phyloP scores from a whole-genome alignment of 2,113 vertebrate species.

The Lagopus muta region DNA sequence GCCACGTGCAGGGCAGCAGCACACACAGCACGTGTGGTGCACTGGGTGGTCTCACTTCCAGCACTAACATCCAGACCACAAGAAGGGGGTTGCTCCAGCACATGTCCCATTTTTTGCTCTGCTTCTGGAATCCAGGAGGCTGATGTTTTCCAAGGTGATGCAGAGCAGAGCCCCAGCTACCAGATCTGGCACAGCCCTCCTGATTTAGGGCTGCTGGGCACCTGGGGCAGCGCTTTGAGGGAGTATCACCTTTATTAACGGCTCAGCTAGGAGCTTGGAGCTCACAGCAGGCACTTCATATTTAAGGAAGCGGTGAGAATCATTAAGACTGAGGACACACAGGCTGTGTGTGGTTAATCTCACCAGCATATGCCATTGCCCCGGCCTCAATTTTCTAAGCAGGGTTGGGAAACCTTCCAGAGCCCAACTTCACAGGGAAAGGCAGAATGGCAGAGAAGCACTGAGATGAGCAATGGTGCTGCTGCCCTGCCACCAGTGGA shows the following conservation, averaged over 20 bases:
- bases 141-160: background rate
- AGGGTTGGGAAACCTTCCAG: slow-evolving; percentile 1
- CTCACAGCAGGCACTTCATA: background rate
- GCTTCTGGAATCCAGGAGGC: background rate
- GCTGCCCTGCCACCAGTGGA: background rate
- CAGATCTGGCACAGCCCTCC: background rate
- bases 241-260: background rate
- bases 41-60: slow-evolving; percentile 35
- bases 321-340: background rate
- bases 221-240: background rate
- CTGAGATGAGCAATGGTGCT: background rate
- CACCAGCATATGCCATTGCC: background rate
- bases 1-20: slow-evolving; percentile 15
- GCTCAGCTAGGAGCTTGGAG: background rate
- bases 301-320: background rate
- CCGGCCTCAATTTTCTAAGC: background rate
- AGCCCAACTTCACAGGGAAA: background rate
- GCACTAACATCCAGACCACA: background rate
- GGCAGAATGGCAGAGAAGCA: background rate
- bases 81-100: background rate
- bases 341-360: background rate
- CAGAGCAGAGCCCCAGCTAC: background rate
- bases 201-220: background rate
- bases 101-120: background rate
- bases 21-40: background rate